phyloP scores from a whole-genome alignment of 2,113 vertebrate species.

The Pelodiscus sinensis region DNA sequence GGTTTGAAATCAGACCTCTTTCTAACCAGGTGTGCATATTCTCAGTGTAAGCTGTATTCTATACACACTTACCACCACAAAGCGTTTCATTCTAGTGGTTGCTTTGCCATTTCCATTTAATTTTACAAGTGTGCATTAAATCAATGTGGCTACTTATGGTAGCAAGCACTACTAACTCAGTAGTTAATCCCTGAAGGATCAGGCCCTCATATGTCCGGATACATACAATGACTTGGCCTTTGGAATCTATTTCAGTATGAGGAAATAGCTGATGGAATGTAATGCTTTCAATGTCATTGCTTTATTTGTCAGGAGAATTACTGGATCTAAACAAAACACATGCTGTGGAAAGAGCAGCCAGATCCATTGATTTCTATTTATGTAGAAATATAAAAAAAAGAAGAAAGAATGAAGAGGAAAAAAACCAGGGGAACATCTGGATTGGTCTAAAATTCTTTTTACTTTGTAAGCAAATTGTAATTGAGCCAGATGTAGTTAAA shows the following conservation, averaged over 20 bases:
- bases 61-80: background rate
- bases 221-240: background rate
- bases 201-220: background rate
- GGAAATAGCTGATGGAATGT: accelerated
- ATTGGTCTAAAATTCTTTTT: background rate
- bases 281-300: background rate
- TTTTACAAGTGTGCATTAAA: background rate
- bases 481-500: background rate
- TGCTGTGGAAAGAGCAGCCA: background rate
- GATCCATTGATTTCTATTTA: background rate
- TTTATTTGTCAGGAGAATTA: background rate
- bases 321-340: background rate
- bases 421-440: background rate
- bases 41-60: background rate
- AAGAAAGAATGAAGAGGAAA: background rate
- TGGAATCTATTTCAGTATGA: background rate
- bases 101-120: background rate
- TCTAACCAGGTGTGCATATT: accelerated
- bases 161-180: background rate
- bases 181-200: background rate
- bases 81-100: background rate
- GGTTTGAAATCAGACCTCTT: background rate
- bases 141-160: background rate
- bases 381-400: background rate
- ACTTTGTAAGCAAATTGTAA: background rate